Evolutionary conservation across 2,888 invertebrate genomes (phyloP), one percentile per base, ranked within the genome.

Genomic region (Ectropis crepuscularia): DNA sequence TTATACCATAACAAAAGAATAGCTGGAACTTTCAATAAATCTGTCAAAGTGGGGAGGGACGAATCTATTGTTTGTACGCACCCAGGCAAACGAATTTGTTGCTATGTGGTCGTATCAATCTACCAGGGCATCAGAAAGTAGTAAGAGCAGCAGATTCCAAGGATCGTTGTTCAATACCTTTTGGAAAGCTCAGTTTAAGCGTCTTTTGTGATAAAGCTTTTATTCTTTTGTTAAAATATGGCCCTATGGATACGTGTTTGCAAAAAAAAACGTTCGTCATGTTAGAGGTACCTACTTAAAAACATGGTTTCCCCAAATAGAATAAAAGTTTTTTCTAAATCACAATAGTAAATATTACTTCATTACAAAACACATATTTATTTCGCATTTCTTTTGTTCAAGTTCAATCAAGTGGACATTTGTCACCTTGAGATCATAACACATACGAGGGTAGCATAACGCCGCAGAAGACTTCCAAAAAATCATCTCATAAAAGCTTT

Each of bases 391-490:
- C 38, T 48, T 28, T 61, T 61, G 45, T 55, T 38, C 2, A 10
- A 45, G 28, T 12, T 28, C 51, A 50, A 55, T 46, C 42, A 60
- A 57, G 55, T 9, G 11, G n/a, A 58, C 43, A 62, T 12, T 38
- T 61, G 68, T 66, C 63, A 51, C 63, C 63, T 63, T 67, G 63
- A 37, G 38, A 45, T 45, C 37, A n/a, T 48, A 11, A 5, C n/a
- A 37, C 8, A 36, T 60, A 69, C 69, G 45, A 63, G 65, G 65
- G 59, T 60, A 53, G 5, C 50, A 70, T 63, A 46, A 64, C 0
- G 8, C 5, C 12, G 9, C 11, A 50, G 53, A 47, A 61, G 57
- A 45, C 11, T 45, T 38, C 12, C 11, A 12, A 45, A 12, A 0
- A 6, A 46, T 37, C 46, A 10, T 2, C 11, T 11, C n/a, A n/a